Evolutionary conservation across 2,113 vertebrate species (phyloP).

Genomic region (Delphinus delphis): DNA sequence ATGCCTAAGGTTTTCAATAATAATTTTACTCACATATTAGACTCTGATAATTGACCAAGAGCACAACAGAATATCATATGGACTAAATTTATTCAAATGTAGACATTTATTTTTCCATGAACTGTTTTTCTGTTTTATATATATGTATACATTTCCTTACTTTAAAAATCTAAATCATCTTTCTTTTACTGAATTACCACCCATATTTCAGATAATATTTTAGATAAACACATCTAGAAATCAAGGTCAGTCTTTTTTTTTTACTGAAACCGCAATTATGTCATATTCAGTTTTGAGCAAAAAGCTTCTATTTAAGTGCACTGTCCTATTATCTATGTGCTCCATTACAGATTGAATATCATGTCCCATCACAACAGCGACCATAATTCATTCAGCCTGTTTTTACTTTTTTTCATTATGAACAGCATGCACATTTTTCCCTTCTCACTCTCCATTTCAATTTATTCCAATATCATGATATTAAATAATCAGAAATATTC

Average conservation of each 20-base stretch:
- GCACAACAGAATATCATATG: background rate
- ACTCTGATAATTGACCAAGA: background rate
- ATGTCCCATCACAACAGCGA: background rate
- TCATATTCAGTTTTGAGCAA: conserved; percentile 58
- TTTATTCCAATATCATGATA: background rate
- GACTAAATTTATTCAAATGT: background rate
- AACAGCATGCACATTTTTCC: background rate
- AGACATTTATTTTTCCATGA: background rate
- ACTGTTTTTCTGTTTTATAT: background rate
- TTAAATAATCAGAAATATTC: background rate
- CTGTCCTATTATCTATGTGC: background rate
- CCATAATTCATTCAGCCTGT: background rate
- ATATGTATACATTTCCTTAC: background rate
- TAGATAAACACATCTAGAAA: conserved; percentile 69
- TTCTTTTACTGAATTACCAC: background rate
- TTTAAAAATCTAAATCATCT: background rate
- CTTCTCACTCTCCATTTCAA: background rate
- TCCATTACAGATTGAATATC: background rate
- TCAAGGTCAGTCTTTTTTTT: conserved; percentile 19
- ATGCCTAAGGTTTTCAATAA: background rate
- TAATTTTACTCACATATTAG: background rate
- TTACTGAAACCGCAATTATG: conserved; percentile 43
- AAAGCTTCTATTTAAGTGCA: background rate
- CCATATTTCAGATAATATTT: conserved; percentile 73
- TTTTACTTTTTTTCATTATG: background rate